Conservation (phyloP, 2,888 invertebrate species). For the Cheilosia variabilis region DNA sequence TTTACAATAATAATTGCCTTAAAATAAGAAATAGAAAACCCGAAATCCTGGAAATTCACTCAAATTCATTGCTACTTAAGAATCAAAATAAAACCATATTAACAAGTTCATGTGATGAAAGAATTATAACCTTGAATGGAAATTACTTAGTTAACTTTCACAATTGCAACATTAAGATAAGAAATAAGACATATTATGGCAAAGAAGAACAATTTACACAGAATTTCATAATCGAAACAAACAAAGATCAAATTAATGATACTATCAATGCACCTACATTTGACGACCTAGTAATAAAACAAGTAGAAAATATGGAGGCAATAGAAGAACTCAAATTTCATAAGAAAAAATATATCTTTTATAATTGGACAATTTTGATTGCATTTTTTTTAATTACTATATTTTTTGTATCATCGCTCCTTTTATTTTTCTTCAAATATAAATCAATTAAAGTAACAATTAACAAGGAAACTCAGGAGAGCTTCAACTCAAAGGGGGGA, state of each 20-base stretch:
- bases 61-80: conserved; percentile 12
- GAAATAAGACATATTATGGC: not conserved
- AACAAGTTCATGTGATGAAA: conserved; percentile 3
- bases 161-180: not conserved
- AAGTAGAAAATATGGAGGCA: conserved; percentile 4
- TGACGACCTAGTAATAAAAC: too few relatives aligned
- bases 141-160: not conserved
- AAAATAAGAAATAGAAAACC: conserved; percentile 1
- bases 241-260: not conserved
- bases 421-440: not conserved
- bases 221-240: not conserved
- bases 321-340: conserved; percentile 13
- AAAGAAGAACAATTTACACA: conserved; percentile 2
- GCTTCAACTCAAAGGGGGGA: too few relatives aligned
- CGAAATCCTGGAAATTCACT: conserved; percentile 1
- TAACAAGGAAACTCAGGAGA: not conserved
- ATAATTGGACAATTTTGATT: not conserved
- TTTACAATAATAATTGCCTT: not conserved
- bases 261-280: too few relatives aligned
- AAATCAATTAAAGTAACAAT: not conserved
- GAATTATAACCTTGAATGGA: not conserved
- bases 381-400: not conserved
- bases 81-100: too few relatives aligned
- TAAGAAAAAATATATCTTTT: conserved; percentile 6
- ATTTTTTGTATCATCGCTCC: not conserved